Conservation (phyloP, 2,113 vertebrate genomes). For the Toxotes jaculatrix region DNA sequence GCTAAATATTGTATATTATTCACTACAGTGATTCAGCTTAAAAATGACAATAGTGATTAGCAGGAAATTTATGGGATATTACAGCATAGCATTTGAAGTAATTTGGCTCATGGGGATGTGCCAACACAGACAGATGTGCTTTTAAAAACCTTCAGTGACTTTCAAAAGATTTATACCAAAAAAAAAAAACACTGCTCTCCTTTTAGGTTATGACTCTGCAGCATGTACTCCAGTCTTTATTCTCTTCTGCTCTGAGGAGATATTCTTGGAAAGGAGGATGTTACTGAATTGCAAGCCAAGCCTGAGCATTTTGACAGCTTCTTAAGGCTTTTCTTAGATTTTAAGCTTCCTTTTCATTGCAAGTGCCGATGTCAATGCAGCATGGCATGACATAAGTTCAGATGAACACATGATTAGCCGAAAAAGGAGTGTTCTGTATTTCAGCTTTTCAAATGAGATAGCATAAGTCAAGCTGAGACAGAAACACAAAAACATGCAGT, state of each 20-base stretch:
- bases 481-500: not conserved
- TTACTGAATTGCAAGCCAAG: slow-evolving; percentile 48
- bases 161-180: slow-evolving; percentile 31
- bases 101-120: slow-evolving; percentile 37
- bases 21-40: not conserved
- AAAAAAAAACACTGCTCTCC: slow-evolving; percentile 3
- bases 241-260: slow-evolving; percentile 34
- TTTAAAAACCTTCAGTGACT: slow-evolving; percentile 34
- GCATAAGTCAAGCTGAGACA: slow-evolving; percentile 30
- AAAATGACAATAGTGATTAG: slow-evolving; percentile 36
- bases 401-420: slow-evolving; percentile 61
- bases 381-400: slow-evolving; percentile 51
- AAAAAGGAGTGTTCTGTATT: slow-evolving; percentile 36
- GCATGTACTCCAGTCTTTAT: slow-evolving; percentile 38
- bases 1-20: not conserved
- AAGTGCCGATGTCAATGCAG: slow-evolving; percentile 42
- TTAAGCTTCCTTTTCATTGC: slow-evolving; percentile 44
- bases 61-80: slow-evolving; percentile 27
- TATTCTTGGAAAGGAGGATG: slow-evolving; percentile 39
- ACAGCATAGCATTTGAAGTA: slow-evolving; percentile 7
- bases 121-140: slow-evolving; percentile 47
- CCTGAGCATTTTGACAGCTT: slow-evolving; percentile 46
- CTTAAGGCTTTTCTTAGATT: slow-evolving; percentile 27
- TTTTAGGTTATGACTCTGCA: slow-evolving; percentile 52
- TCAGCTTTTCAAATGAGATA: slow-evolving; percentile 41